A percentile compares a stretch with the other conserved stretches of the same genome.
phyloP scores from a whole-genome alignment of 2,797 vertebrate species.

The Pseudochromis fuscus region DNA sequence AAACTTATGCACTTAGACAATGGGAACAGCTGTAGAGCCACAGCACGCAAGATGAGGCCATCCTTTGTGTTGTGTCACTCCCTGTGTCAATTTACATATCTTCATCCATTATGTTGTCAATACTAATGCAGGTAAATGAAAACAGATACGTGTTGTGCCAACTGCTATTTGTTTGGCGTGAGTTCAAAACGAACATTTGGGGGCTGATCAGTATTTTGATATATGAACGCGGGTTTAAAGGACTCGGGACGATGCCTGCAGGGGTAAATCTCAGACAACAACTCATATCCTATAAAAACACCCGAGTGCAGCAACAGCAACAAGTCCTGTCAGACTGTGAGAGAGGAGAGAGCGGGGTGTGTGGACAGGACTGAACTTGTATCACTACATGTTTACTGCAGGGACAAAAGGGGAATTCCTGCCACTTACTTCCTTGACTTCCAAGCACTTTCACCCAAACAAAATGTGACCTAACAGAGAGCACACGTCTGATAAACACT shows the following conservation, averaged over 20 bases:
- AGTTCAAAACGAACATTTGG: not conserved
- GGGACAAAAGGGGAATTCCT: conserved; percentile 43
- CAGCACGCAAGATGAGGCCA: conserved; percentile 48
- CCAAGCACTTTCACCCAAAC: conserved; percentile 25
- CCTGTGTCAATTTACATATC: conserved; percentile 47
- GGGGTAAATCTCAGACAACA: conserved; percentile 44
- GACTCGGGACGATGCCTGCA: not conserved
- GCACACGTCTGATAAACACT: conserved; percentile 14
- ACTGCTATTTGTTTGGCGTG: not conserved
- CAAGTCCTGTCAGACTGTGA: conserved; percentile 4
- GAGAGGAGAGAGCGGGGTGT: not conserved
- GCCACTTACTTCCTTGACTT: conserved; percentile 19
- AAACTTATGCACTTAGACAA: conserved; percentile 38
- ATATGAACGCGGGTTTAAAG: not conserved
- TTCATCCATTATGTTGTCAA: conserved; percentile 26
- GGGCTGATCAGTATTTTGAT: conserved; percentile 21
- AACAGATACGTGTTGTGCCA: not conserved
- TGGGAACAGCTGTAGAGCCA: conserved; percentile 37
- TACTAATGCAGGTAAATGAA: conserved; percentile 1
- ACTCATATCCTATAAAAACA: conserved; percentile 34
- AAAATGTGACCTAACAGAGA: conserved; percentile 6
- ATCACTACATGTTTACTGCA: conserved; percentile 46
- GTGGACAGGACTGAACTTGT: conserved; percentile 54
- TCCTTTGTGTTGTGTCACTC: conserved; percentile 48
- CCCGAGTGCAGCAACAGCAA: not conserved